Conservation (phyloP, 2,888 invertebrate genomes). For the Tenthredo scrophulariae region DNA sequence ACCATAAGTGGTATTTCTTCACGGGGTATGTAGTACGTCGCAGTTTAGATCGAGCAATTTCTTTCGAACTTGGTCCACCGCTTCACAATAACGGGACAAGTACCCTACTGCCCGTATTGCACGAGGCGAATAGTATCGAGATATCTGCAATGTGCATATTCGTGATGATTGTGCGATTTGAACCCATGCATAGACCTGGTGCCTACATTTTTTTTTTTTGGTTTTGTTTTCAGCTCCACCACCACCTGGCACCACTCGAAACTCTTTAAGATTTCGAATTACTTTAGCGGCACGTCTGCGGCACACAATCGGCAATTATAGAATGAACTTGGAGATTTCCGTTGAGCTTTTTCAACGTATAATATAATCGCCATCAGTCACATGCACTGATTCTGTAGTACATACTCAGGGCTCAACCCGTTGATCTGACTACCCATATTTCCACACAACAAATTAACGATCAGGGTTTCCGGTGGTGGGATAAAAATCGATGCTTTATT, state of each 20-base stretch:
- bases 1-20: neutral
- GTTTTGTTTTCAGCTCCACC: neutral
- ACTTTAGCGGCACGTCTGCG: neutral
- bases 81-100: neutral
- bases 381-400: neutral
- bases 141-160: neutral
- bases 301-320: constrained; percentile 10
- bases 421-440: neutral
- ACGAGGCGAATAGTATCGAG: constrained; percentile 13
- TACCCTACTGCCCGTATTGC: neutral
- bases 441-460: neutral
- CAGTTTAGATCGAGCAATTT: neutral
- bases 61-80: neutral
- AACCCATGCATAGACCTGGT: no score
- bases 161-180: neutral
- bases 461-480: neutral
- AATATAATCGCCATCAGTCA: neutral
- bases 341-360: constrained; percentile 28
- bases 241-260: constrained; percentile 43
- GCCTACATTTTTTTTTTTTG: neutral
- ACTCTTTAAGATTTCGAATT: constrained; percentile 40
- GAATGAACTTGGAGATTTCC: constrained; percentile 23
- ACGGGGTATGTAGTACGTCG: neutral
- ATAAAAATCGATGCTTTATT: neutral
- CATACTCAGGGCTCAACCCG: neutral